Percentiles rank a stretch among this genome's conserved stretches.
phyloP scores from a whole-genome alignment of 2,888 invertebrate species.

The Drosophila eohydei region DNA sequence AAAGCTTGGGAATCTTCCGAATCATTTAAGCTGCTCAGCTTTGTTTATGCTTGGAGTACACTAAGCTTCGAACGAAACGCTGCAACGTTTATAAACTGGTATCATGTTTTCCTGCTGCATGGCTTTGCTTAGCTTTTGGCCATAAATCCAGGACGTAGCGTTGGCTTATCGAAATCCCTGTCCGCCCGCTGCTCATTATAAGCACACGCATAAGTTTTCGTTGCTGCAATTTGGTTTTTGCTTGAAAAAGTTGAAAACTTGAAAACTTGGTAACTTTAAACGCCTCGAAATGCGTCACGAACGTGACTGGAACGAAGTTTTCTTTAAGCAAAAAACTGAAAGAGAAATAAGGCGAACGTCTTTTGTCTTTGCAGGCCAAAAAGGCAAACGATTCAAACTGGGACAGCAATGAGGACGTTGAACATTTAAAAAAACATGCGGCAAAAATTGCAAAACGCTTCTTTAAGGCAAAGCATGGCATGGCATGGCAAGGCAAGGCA shows the following conservation, averaged over 20 bases:
- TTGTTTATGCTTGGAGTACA: constrained; percentile 6
- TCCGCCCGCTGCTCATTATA: constrained; percentile 31
- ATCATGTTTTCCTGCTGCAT: constrained; percentile 30
- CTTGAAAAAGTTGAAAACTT: constrained; percentile 37
- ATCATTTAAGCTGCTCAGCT: constrained; percentile 12
- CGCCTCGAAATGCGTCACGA: constrained; percentile 46
- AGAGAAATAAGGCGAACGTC: constrained; percentile 28
- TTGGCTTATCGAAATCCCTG: constrained; percentile 33
- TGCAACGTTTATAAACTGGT: constrained; percentile 33
- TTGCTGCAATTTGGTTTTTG: constrained; percentile 47
- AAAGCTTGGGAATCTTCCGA: background rate
- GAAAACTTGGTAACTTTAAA: constrained; percentile 44
- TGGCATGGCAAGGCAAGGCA: constrained; percentile 16
- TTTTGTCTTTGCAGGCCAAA: constrained; percentile 41
- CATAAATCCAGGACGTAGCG: constrained; percentile 42
- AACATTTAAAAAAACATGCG: constrained; percentile 49
- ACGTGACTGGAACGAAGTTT: constrained; percentile 57
- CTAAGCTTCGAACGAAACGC: constrained; percentile 21
- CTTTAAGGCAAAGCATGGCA: constrained; percentile 39
- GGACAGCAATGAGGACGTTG: constrained; percentile 58
- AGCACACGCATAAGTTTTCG: constrained; percentile 32
- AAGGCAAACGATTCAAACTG: constrained; percentile 52
- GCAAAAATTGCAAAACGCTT: constrained; percentile 47
- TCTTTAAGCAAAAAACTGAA: constrained; percentile 25
- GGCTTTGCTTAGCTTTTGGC: constrained; percentile 6